Percentiles rank a stretch among this genome's conserved stretches.
These are phyloP conservation scores for Romanogobio albipinnatus DNA, from an alignment of 2,113 vertebrate genomes.

Conservation along the genomic window DNA sequence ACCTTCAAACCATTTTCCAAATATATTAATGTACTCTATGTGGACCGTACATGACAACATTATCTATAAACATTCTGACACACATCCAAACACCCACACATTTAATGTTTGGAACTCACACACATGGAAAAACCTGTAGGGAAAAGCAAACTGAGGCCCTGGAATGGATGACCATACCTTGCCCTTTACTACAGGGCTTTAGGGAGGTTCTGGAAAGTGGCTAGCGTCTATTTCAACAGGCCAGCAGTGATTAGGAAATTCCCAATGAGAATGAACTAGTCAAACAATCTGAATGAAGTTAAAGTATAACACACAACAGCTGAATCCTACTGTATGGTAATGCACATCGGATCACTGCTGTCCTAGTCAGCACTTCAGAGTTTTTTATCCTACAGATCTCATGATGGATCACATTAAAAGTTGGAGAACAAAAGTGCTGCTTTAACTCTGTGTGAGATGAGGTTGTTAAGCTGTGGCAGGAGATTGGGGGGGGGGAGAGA, in stretches of 20 bases:
- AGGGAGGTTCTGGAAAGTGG: conserved; percentile 53
- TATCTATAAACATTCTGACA: conserved; percentile 52
- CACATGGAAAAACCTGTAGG: background rate
- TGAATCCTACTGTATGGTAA: background rate
- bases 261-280: conserved; percentile 58
- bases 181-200: conserved; percentile 38
- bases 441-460: conserved; percentile 12
- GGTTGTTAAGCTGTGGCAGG: conserved; percentile 7
- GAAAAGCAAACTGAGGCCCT: conserved; percentile 16
- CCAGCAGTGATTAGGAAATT: conserved; percentile 50
- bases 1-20: background rate
- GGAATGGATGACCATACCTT: conserved; percentile 29
- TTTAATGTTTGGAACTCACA: background rate
- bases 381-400: background rate
- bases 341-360: background rate
- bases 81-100: conserved; percentile 37
- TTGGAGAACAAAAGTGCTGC: background rate
- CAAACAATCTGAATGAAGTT: conserved; percentile 40
- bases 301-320: conserved; percentile 41
- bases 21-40: conserved; percentile 39
- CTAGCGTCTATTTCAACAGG: conserved; percentile 59
- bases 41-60: conserved; percentile 34
- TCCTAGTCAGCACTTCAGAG: background rate
- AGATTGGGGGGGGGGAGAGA: background rate
- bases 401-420: conserved; percentile 8